Base-by-base conservation (phyloP, 2,113 vertebrate species). In the Guaruba guarouba region DNA sequence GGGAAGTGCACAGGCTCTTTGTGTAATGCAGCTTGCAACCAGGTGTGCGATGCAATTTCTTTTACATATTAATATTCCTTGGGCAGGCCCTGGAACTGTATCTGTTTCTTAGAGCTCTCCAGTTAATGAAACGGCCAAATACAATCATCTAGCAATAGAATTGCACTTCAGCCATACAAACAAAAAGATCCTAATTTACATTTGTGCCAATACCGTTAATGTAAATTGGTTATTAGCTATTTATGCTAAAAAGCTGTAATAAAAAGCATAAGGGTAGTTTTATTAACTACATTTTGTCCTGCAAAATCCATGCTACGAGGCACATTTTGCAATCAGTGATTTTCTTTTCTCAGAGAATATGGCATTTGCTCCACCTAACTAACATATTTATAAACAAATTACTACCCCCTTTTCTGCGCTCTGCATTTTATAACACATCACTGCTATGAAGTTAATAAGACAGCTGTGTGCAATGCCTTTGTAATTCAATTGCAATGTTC, bases 361-460 rank as follows among this genome's bases (percentile, higher is more conserved):
- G 92, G 82, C 90, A 97, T 98, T 97, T 97, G 69, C 74, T 96
- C 73, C 52, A 88, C 86, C 93, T 95, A 95, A 97, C 96, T 97
- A 98, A 96, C 94, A 96, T 97, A 97, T 97, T 98, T 97, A 96
- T 97, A 97, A 98, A 98, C 94, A 97, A 97, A 96, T 97, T 96
- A 94, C 91, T 95, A 63, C 39, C 82, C 61, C 55, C 67, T 96
- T 92, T 97, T 93, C 91, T 96, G 81, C 88, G 89, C 75, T 97
- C 98, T 96, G 93, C 89, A 92, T 98, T 98, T 98, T 95, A 97
- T 92, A 97, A 96, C 96, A 96, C 91, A 94, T 87, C 79, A 71
- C 77, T 85, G 64, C 80, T 69, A 81, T 75, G 91, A 94, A 97
- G 93, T 93, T 97, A 97, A 96, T 96, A 96, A 95, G 86, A 95